Base-by-base conservation (phyloP, 2,797 vertebrate species). In the Anabacerthia variegaticeps region DNA sequence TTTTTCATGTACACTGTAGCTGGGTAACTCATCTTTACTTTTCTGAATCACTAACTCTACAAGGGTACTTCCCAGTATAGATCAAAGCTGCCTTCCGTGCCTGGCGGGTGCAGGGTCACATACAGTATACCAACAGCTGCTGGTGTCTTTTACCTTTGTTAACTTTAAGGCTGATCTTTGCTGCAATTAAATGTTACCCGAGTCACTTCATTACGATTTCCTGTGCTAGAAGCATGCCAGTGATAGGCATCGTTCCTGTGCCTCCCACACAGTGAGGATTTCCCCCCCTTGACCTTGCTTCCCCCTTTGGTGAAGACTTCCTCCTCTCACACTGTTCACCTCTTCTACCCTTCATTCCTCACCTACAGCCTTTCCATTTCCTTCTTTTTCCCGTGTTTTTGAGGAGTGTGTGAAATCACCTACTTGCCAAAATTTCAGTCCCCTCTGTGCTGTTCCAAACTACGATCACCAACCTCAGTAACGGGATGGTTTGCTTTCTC, bases 91-190 rank as follows among this genome's bases (percentile, higher is more conserved):
- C 56, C 49, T 39, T 34, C 51, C 3, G 73, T 4, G 43, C 41
- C 54, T 15, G 56, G 34, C 2, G 0, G 49, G 43, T 52, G 34
- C 20, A 26, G 74, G 28, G 55, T 93, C 58, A 91, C 46, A 43
- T 1, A 48, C 3, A 68, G 36, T 44, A 85, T 79, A 39, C 67
- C 20, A 49, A 49, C 79, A 82, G 85, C 76, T 86, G 89, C 87
- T 68, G 27, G 67, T 66, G 89, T 92, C 76, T 65, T 94, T 93
- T 83, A 94, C 91, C 73, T 94, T 78, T 75, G 78, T 71, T 67
- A 94, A 77, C 41, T 74, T 73, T 6, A 30, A 62, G 66, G 49
- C 51, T 54, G 63, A 82, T 85, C 85, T 76, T 49, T 14, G 20
- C 52, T 7, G 12, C 46, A 87, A 68, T 75, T 95, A 91, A 84